phyloP scores from a whole-genome alignment of 2,797 vertebrate species.

The Pipistrellus pygmaeus region DNA sequence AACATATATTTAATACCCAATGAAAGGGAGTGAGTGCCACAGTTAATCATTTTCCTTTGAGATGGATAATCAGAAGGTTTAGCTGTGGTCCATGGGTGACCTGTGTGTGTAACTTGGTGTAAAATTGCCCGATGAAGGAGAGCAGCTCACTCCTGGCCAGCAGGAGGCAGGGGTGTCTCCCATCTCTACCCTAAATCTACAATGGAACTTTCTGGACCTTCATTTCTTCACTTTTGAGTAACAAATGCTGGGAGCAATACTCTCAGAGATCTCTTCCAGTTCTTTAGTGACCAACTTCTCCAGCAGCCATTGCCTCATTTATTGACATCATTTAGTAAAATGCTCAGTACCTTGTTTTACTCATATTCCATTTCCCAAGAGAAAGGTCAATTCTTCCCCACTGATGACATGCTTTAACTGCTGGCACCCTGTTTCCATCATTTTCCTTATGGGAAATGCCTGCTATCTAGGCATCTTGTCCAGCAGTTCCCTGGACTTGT shows the following conservation, averaged over 20 bases:
- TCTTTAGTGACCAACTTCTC: neutral
- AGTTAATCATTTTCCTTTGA: neutral
- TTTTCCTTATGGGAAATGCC: neutral
- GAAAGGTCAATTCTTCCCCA: neutral
- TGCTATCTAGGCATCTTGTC: neutral
- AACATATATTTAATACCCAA: neutral
- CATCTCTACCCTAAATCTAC: neutral
- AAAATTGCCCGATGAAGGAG: neutral
- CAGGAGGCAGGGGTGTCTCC: neutral
- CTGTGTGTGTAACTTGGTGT: too few species aligned
- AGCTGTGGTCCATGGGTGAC: neutral
- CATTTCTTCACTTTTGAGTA: neutral
- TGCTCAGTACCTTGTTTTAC: neutral
- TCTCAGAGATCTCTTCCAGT: neutral
- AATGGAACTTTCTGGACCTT: neutral
- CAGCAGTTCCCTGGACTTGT: neutral
- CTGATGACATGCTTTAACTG: neutral
- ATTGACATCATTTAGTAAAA: neutral
- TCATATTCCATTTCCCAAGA: neutral
- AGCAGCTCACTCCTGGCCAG: neutral
- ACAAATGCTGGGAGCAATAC: neutral
- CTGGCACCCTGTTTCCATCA: too few species aligned
- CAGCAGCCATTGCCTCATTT: neutral
- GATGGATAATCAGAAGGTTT: neutral
- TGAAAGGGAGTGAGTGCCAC: neutral